These are phyloP conservation scores for Polydrusus tereticollis DNA, from an alignment of 2,888 invertebrate genomes.

Conservation along the genomic window DNA sequence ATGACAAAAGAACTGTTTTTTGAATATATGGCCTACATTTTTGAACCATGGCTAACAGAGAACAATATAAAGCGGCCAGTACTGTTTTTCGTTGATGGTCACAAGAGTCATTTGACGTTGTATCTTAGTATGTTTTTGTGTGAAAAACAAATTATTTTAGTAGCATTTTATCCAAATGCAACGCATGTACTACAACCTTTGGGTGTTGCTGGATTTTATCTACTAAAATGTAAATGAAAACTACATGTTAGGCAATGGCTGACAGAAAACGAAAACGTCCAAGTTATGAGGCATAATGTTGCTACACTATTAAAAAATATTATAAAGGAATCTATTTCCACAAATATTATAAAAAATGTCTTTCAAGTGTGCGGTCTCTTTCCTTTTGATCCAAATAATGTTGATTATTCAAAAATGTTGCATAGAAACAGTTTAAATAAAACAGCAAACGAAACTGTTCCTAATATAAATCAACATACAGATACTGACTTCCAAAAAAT, in stretches of 20 bases:
- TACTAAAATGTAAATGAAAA: slow-evolving; percentile 21
- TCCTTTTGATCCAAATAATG: slow-evolving; percentile 27
- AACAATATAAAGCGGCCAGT: slow-evolving; percentile 24
- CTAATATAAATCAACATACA: background rate
- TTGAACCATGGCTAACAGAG: slow-evolving; percentile 22
- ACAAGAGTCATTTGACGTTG: slow-evolving; percentile 10
- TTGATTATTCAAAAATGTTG: slow-evolving; percentile 22
- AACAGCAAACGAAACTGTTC: background rate
- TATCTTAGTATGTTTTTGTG: slow-evolving; percentile 21
- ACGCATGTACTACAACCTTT: slow-evolving; percentile 24
- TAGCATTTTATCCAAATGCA: slow-evolving; percentile 32
- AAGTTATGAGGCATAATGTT: background rate
- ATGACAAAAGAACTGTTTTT: slow-evolving; percentile 38
- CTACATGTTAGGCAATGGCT: slow-evolving; percentile 19
- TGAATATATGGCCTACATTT: slow-evolving; percentile 45
- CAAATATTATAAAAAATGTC: background rate
- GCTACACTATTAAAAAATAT: background rate
- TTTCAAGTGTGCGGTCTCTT: slow-evolving; percentile 6
- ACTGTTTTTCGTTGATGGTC: slow-evolving; percentile 12
- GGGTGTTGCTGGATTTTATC: slow-evolving; percentile 25
- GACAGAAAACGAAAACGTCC: slow-evolving; percentile 10
- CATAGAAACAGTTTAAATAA: background rate
- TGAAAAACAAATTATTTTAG: slow-evolving; percentile 29
- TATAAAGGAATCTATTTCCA: background rate
- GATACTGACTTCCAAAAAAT: too few species aligned